Percentiles rank a stretch among this genome's conserved stretches.
These are phyloP conservation scores for Squalus acanthias DNA, from an alignment of 2,797 vertebrate species.

Conservation along the genomic window DNA sequence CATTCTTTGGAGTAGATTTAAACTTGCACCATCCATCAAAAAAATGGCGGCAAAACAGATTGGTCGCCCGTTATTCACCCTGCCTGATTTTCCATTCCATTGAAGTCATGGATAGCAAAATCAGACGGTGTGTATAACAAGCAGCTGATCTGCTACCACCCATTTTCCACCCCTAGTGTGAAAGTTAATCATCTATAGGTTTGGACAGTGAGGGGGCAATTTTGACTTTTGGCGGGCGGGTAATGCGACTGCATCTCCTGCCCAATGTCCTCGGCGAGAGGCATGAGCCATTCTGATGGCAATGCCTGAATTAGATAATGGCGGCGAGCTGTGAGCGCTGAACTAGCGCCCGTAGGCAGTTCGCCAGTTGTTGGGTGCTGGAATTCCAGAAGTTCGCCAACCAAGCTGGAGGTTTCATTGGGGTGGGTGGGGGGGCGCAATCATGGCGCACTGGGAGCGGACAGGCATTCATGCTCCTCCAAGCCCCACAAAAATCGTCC, in stretches of 20 bases:
- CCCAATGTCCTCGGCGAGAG: background rate
- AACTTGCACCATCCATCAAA: background rate
- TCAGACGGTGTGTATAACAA: background rate
- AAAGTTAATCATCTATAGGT: background rate
- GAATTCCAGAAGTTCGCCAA: background rate
- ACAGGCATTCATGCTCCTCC: background rate
- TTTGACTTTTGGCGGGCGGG: background rate
- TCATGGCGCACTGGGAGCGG: background rate
- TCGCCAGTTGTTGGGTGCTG: background rate
- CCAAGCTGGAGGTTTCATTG: background rate
- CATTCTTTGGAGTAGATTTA: background rate
- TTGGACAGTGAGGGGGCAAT: background rate
- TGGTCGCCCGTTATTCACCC: background rate
- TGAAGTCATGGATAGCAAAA: background rate
- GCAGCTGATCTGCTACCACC: background rate
- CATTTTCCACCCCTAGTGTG: background rate
- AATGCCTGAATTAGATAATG: background rate
- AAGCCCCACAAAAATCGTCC: background rate
- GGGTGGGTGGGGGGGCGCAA: background rate
- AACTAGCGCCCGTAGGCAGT: background rate
- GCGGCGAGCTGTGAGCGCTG: background rate
- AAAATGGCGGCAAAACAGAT: background rate
- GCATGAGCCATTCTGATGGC: background rate
- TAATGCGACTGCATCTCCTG: background rate
- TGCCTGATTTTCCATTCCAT: background rate